A percentile compares a stretch with the other conserved stretches of the same genome.
These are phyloP conservation scores for Dasyornis broadbenti DNA, from an alignment of 2,113 vertebrate species.

Conservation along the genomic window DNA sequence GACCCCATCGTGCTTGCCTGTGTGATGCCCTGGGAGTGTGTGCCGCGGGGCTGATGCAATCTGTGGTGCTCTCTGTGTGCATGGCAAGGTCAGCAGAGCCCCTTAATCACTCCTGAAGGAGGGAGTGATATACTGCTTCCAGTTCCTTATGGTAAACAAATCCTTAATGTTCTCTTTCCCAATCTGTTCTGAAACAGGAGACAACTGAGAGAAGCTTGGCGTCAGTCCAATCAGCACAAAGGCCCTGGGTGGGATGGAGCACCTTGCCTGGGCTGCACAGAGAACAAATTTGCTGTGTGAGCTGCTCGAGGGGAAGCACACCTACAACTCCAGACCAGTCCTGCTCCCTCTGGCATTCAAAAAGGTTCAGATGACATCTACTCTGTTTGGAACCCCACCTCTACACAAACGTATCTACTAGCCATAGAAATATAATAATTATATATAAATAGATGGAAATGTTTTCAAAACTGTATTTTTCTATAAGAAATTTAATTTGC, in stretches of 20 bases:
- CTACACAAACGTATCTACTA: background rate
- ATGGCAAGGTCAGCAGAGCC: background rate
- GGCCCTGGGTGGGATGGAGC: background rate
- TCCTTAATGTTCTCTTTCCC: background rate
- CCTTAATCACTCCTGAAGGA: background rate
- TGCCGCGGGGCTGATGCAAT: background rate
- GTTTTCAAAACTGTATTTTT: background rate
- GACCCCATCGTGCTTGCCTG: background rate
- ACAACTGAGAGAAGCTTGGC: background rate
- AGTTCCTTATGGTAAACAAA: background rate
- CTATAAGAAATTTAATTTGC: background rate
- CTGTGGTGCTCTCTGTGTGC: background rate
- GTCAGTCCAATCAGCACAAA: background rate
- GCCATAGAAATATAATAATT: background rate
- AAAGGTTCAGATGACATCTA: background rate
- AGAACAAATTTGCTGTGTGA: accelerated
- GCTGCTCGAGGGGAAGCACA: background rate
- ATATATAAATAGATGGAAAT: background rate
- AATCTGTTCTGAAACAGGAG: background rate
- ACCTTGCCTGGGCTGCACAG: accelerated
- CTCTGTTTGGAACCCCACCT: background rate
- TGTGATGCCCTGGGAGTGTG: background rate
- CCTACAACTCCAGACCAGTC: background rate
- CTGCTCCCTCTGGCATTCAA: background rate
- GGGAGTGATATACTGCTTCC: conserved; percentile 17